phyloP scores from a whole-genome alignment of 2,113 vertebrate genomes.

The Perognathus longimembris region DNA sequence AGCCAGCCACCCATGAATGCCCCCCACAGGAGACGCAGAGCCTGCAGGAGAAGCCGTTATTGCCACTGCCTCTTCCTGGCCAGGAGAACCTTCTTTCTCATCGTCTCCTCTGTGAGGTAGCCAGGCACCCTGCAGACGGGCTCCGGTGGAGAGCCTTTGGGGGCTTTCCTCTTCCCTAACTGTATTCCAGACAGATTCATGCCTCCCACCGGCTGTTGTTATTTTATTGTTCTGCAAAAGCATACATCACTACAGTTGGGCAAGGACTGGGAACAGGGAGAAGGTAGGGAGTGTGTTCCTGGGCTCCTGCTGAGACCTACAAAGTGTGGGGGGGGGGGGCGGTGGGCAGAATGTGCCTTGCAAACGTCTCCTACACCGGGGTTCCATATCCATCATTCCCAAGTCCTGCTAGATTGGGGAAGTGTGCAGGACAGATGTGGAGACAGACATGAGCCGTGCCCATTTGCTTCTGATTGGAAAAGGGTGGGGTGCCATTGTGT shows the following conservation, averaged over 20 bases:
- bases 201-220: not conserved
- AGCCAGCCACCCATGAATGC: too few relatives aligned
- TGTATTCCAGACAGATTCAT: not conserved
- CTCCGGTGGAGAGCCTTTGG: not conserved
- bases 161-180: not conserved
- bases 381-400: not conserved
- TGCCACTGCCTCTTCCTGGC: not conserved
- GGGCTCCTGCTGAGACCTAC: not conserved
- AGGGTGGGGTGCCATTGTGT: slow-evolving; percentile 71
- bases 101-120: not conserved
- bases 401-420: slow-evolving; percentile 11
- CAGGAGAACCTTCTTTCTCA: not conserved
- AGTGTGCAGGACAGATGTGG: slow-evolving; percentile 74
- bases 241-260: not conserved
- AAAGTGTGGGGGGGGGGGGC: too few relatives aligned
- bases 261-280: not conserved
- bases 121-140: not conserved
- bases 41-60: not conserved
- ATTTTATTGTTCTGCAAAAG: not conserved
- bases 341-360: too few relatives aligned
- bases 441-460: slow-evolving; percentile 61
- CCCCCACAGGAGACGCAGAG: not conserved
- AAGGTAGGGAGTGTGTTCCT: not conserved
- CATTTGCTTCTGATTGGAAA: slow-evolving; percentile 80
- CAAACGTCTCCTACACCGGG: accelerated